A percentile compares a stretch with the other conserved stretches of the same genome.
These are phyloP conservation scores for Aulostomus chinensis DNA, from an alignment of 2,797 vertebrate species.

Conservation along the genomic window DNA sequence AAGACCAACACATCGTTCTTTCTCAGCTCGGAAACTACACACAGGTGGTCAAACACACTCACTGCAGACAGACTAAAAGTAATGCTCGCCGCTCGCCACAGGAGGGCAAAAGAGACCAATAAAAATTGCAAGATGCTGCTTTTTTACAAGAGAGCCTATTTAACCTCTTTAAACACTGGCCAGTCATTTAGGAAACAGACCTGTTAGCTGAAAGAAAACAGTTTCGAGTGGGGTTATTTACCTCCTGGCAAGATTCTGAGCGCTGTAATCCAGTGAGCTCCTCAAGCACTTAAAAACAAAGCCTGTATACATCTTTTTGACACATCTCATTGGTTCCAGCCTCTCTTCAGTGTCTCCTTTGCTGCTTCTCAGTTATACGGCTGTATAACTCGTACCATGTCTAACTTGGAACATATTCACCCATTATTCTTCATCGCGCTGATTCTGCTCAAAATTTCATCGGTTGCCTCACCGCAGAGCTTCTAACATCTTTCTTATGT, in stretches of 20 bases:
- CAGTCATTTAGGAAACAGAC: slow-evolving; percentile 61
- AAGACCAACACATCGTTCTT: slow-evolving; percentile 60
- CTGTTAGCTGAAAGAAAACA: slow-evolving; percentile 57
- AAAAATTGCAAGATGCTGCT: slow-evolving; percentile 38
- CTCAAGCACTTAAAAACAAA: slow-evolving; percentile 43
- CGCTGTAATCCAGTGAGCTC: slow-evolving; percentile 54
- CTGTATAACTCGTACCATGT: slow-evolving; percentile 8
- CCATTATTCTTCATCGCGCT: slow-evolving; percentile 33
- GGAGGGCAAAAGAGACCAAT: slow-evolving; percentile 68
- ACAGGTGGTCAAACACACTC: slow-evolving; percentile 67
- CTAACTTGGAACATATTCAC: slow-evolving; percentile 34
- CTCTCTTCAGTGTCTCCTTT: slow-evolving; percentile 14
- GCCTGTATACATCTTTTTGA: slow-evolving; percentile 53
- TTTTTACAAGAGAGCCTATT: slow-evolving; percentile 61
- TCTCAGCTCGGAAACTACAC: slow-evolving; percentile 60
- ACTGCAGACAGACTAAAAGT: slow-evolving; percentile 19
- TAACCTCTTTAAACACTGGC: slow-evolving; percentile 63
- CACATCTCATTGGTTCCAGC: slow-evolving; percentile 39
- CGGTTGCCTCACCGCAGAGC: slow-evolving; percentile 10
- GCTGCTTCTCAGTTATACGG: slow-evolving; percentile 6
- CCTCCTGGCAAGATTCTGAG: slow-evolving; percentile 45
- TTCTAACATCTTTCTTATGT: slow-evolving; percentile 21
- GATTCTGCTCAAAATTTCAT: slow-evolving; percentile 24
- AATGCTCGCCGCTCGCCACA: slow-evolving; percentile 54
- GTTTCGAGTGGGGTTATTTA: slow-evolving; percentile 54